These are phyloP conservation scores for Ametastegia equiseti DNA, from an alignment of 2,888 invertebrate genomes.

Conservation along the genomic window DNA sequence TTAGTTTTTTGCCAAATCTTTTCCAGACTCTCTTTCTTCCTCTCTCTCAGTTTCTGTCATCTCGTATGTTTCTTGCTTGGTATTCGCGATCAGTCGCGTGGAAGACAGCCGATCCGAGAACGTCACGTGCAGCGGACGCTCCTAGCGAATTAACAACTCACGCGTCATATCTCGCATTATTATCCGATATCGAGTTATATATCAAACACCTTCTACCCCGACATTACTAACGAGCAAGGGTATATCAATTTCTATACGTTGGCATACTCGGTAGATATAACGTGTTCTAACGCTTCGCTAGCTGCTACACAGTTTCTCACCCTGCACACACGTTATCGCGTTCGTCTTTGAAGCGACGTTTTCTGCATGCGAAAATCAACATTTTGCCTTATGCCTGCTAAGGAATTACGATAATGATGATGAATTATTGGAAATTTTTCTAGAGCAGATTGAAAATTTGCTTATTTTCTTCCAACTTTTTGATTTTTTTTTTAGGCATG, in stretches of 20 bases:
- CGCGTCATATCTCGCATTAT: constrained; percentile 73
- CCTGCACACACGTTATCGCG: background rate
- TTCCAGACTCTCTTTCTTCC: constrained; percentile 45
- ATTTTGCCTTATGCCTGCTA: background rate
- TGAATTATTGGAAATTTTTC: too few species aligned
- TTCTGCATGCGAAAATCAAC: background rate
- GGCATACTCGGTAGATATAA: background rate
- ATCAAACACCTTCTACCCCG: constrained; percentile 65
- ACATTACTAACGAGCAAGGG: constrained; percentile 38
- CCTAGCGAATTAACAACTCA: constrained; percentile 71
- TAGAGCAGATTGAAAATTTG: too few species aligned
- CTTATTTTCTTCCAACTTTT: too few species aligned
- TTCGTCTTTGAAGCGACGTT: background rate
- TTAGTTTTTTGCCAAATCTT: constrained; percentile 15
- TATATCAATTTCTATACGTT: constrained; percentile 45
- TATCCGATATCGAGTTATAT: constrained; percentile 73
- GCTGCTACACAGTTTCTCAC: background rate
- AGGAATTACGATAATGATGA: too few species aligned
- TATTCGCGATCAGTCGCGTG: constrained; percentile 62
- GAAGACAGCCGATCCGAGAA: constrained; percentile 62
- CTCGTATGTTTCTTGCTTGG: too few species aligned
- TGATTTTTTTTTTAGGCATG: too few species aligned
- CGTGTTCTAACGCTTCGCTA: constrained; percentile 23
- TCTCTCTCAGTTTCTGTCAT: too few species aligned
- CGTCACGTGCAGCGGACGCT: constrained; percentile 67